Evolutionary conservation across 2,797 vertebrate genomes (phyloP), one percentile per base, ranked within the genome.

Genomic region (Sciaenops ocellatus): DNA sequence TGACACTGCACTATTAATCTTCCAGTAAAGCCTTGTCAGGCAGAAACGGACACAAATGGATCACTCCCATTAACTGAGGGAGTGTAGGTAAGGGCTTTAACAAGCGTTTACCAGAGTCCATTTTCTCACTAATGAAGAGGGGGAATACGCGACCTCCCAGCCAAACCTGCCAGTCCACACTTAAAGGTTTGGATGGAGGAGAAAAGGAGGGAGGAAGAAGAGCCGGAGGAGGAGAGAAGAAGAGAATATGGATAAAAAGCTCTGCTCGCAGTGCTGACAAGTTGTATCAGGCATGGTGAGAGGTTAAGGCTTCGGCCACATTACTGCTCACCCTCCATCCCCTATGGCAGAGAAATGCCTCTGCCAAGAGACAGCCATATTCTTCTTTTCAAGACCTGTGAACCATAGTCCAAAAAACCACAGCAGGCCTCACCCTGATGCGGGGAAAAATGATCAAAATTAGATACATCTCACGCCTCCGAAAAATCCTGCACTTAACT

Each of bases 1-100:
- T 98, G 97, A 99, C 98, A 98, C 96, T 93, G 96, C 96, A 98
- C 98, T 97, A 99, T 99, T 99, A 99, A 99, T 99, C 98, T 99
- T 98, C 96, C 96, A 96, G 96, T 98, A 97, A 97, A 97, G 97
- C 97, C 96, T 97, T 97, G 97, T 98, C 98, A 97, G 98, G 96
- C 96, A 96, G 96, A 97, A 97, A 97, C 96, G 96, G 98, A 97
- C 97, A 97, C 97, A 98, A 98, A 99, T 98, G 98, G 97, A 99
- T 98, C 97, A 97, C 97, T 97, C 97, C 96, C 97, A 98, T 99
- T 99, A 99, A 97, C 96, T 95, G 96, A 94, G 96, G 95, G 95
- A 98, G 97, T 97, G 97, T 98, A 98, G 97, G 98, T 99, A 98
- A 94, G 96, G 97, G 96, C 98, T 99, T 98, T 99, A 98, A 99